A percentile compares a stretch with the other conserved stretches of the same genome.
These are phyloP conservation scores for Apis laboriosa DNA, from an alignment of 1,140 invertebrate genomes.

Conservation along the genomic window DNA sequence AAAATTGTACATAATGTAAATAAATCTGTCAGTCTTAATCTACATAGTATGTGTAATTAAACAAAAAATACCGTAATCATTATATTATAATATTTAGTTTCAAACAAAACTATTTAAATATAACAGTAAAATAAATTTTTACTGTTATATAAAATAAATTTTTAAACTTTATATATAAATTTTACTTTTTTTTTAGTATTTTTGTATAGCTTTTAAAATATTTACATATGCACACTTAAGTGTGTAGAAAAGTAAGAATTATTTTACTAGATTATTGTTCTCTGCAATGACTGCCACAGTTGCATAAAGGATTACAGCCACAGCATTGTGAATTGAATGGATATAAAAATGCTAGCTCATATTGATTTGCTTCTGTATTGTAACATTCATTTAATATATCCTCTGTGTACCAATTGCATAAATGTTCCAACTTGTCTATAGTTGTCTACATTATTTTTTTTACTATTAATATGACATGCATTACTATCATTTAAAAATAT, in stretches of 20 bases:
- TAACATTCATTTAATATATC: slow-evolving; percentile 72
- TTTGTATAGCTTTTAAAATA: slow-evolving; percentile 19
- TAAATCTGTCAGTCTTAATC: slow-evolving; percentile 71
- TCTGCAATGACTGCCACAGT: slow-evolving; percentile 36
- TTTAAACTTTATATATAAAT: slow-evolving; percentile 14
- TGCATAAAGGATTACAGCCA: slow-evolving; percentile 33
- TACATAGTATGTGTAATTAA: slow-evolving; percentile 44
- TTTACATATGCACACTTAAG: slow-evolving; percentile 19
- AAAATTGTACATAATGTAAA: slow-evolving; percentile 80
- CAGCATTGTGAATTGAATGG: slow-evolving; percentile 46
- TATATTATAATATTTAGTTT: slow-evolving; percentile 25
- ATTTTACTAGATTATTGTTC: neutral
- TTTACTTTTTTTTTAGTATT: slow-evolving; percentile 42
- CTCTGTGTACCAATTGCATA: slow-evolving; percentile 75
- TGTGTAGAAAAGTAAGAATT: slow-evolving; percentile 23
- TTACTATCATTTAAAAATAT: slow-evolving; percentile 12
- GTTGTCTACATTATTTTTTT: slow-evolving; percentile 65
- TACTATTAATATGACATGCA: slow-evolving; percentile 39
- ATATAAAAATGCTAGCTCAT: slow-evolving; percentile 77
- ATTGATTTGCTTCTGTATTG: slow-evolving; percentile 67
- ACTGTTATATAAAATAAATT: no score
- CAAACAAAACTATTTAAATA: neutral
- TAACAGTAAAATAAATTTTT: no score
- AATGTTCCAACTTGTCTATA: slow-evolving; percentile 65
- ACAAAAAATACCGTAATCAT: slow-evolving; percentile 34